Evolutionary conservation across 2,113 vertebrate genomes (phyloP).

Genomic region (Tringa solitaria): DNA sequence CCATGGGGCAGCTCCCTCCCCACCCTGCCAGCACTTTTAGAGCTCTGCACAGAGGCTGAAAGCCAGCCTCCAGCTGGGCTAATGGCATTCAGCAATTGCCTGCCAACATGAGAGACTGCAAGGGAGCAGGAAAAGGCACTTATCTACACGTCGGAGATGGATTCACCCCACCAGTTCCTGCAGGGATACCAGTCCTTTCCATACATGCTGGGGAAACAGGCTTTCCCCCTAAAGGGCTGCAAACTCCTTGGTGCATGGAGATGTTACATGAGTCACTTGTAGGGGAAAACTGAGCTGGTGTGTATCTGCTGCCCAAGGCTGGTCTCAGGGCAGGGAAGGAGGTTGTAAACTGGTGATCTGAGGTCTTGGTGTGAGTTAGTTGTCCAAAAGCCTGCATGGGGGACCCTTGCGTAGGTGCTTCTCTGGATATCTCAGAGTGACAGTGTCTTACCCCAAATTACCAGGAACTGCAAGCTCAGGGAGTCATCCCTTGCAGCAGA

Average conservation of each 20-base stretch:
- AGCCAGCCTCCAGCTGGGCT: conserved; percentile 22
- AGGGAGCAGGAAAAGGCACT: conserved; percentile 17
- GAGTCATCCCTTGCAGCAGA: background rate
- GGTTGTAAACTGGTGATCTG: background rate
- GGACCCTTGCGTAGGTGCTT: background rate
- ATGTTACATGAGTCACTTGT: background rate
- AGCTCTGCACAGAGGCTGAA: background rate
- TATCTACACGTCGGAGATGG: background rate
- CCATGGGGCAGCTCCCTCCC: background rate
- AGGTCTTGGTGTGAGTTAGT: background rate
- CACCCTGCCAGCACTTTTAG: background rate
- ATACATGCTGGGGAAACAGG: background rate
- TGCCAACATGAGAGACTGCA: background rate
- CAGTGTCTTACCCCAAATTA: background rate
- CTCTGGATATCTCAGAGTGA: background rate
- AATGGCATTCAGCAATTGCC: background rate
- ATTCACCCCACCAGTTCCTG: conserved; percentile 32
- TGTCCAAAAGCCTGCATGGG: background rate
- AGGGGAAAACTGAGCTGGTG: background rate
- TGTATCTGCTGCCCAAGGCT: background rate
- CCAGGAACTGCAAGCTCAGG: fast-evolving
- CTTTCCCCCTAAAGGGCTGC: background rate
- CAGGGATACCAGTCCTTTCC: background rate
- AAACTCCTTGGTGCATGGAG: background rate
- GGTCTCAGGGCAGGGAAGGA: background rate